Percentiles rank a stretch among this genome's conserved stretches.
Conservation (phyloP, 2,888 invertebrate genomes). For the Conomelus anceps region DNA sequence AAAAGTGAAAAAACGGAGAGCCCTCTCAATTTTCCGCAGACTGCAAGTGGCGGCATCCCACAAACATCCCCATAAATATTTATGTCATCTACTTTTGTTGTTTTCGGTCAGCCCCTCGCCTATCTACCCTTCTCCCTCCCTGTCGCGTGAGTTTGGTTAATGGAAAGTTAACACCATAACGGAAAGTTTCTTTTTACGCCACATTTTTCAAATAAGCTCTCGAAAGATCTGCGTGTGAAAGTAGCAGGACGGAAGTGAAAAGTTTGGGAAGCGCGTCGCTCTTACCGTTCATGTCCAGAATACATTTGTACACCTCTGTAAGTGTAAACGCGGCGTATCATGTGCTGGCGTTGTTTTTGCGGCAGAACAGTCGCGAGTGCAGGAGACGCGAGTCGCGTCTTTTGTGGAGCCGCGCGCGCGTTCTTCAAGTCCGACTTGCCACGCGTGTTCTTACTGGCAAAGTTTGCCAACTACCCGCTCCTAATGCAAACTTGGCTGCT, state of each 20-base stretch:
- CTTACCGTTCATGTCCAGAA: neutral
- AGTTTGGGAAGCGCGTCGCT: neutral
- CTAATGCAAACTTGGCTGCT: neutral
- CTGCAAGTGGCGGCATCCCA: neutral
- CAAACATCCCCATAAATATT: conserved; percentile 6
- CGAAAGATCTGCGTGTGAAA: neutral
- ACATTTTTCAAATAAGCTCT: conserved; percentile 4
- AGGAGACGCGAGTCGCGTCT: neutral
- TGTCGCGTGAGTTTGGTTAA: neutral
- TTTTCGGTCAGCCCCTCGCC: neutral
- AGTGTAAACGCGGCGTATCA: neutral
- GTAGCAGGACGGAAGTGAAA: conserved; percentile 8
- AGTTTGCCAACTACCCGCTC: neutral
- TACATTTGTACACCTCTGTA: conserved; percentile 8
- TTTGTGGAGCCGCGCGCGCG: neutral
- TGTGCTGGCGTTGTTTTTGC: neutral
- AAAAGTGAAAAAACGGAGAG: neutral
- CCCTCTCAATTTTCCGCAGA: neutral
- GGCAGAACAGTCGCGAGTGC: neutral
- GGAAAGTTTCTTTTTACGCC: conserved; percentile 8
- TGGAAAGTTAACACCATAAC: conserved; percentile 9
- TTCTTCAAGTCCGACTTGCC: neutral
- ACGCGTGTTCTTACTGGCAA: neutral
- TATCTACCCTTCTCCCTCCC: neutral
- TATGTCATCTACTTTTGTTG: neutral